Percentiles rank a stretch among this genome's conserved stretches.
Evolutionary conservation across 1,140 invertebrate genomes (phyloP).

Genomic region (Caenorhabditis remanei): DNA sequence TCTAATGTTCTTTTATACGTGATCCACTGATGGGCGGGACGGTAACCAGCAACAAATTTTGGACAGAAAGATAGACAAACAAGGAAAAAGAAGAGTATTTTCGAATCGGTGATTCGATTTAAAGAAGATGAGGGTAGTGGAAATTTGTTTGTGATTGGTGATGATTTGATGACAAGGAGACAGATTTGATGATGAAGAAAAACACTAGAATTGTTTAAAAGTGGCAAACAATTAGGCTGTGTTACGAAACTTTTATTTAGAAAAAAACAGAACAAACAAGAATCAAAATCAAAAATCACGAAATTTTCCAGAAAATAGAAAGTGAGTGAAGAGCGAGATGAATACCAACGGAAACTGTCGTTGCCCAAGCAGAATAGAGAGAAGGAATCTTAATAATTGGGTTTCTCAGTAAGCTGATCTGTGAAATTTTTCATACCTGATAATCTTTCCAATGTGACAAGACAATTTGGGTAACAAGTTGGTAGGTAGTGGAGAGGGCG

Average conservation of each 20-base stretch:
- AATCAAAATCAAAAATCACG: no score
- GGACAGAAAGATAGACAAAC: background rate
- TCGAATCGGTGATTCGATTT: conserved; percentile 32
- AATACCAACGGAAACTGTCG: background rate
- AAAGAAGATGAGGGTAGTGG: background rate
- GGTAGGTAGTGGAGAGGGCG: background rate
- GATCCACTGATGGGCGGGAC: background rate
- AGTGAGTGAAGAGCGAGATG: background rate
- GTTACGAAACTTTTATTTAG: background rate
- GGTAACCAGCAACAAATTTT: background rate
- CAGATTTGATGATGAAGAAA: background rate
- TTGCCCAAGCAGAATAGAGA: background rate
- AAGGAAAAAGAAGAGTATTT: conserved; percentile 5
- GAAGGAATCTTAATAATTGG: background rate
- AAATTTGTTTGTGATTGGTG: background rate
- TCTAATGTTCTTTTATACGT: conserved; percentile 21
- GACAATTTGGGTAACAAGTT: conserved; percentile 18
- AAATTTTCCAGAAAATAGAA: background rate
- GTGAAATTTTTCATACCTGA: background rate
- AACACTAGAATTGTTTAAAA: background rate
- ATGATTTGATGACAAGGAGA: conserved; percentile 5
- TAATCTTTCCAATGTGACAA: conserved; percentile 3
- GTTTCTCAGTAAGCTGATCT: background rate
- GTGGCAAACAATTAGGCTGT: background rate
- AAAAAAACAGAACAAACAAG: background rate